A percentile compares a stretch with the other conserved stretches of the same genome.
Conservation (phyloP, 30 jellyfish, hydroid and myxozoan genomes). For the Nemopilema nomurai region DNA sequence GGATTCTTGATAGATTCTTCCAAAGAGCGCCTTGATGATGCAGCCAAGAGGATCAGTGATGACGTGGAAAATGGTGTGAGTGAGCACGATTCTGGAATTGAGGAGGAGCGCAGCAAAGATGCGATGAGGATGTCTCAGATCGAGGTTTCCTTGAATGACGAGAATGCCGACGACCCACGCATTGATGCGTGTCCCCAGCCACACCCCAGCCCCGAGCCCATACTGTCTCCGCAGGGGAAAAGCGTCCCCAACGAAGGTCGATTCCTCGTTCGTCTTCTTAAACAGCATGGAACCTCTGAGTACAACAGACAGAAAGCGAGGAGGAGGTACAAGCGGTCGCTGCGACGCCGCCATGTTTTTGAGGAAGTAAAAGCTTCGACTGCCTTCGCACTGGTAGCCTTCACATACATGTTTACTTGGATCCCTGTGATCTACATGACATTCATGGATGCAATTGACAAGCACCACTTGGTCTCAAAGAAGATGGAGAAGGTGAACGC, state of each 20-base stretch:
- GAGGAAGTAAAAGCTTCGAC: constrained; percentile 72
- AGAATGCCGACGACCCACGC: neutral
- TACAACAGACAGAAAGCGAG: neutral
- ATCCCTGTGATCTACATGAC: constrained; percentile 84
- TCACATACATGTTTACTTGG: constrained; percentile 91
- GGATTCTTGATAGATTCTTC: neutral
- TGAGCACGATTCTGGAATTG: constrained; percentile 8
- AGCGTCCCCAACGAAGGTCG: neutral
- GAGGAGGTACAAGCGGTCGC: constrained; percentile 19
- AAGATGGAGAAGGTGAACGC: constrained; percentile 44
- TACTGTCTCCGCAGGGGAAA: neutral
- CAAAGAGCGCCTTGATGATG: neutral
- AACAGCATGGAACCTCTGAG: neutral
- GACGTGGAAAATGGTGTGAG: neutral
- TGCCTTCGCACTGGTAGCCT: constrained; percentile 87
- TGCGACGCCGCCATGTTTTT: constrained; percentile 36
- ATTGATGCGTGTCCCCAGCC: neutral
- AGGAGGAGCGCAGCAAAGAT: constrained; percentile 15
- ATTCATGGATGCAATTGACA: constrained; percentile 64
- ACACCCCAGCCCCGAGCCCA: neutral
- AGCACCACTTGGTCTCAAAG: constrained; percentile 43
- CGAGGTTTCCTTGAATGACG: neutral
- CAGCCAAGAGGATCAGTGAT: neutral
- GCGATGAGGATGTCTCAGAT: neutral
- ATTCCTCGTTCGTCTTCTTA: neutral